A percentile compares a stretch with the other conserved stretches of the same genome.
phyloP scores from a whole-genome alignment of 2,113 vertebrate species.

The Todiramphus chloris region DNA sequence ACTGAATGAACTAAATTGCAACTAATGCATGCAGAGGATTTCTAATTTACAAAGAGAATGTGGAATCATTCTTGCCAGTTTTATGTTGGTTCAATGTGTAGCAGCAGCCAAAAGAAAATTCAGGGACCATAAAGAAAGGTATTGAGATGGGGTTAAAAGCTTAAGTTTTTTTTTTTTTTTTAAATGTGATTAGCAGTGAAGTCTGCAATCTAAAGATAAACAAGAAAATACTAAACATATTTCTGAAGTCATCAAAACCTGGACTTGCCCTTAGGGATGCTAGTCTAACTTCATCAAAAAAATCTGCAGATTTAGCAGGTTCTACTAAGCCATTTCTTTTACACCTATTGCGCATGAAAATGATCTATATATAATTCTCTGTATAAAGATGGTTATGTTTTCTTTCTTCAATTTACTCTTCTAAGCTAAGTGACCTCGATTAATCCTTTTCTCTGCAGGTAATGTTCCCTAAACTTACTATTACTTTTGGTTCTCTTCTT shows the following conservation, averaged over 20 bases:
- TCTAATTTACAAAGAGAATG: background rate
- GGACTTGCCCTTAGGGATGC: background rate
- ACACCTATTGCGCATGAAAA: background rate
- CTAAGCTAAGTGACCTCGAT: background rate
- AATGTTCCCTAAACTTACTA: background rate
- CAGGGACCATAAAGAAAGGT: background rate
- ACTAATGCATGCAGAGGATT: background rate
- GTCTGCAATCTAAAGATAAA: background rate
- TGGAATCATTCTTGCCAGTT: background rate
- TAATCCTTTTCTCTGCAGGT: background rate
- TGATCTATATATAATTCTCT: background rate
- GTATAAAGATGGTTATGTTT: background rate
- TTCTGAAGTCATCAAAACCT: background rate
- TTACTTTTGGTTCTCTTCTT: background rate
- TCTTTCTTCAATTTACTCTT: background rate
- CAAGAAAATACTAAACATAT: background rate
- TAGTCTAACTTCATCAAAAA: background rate
- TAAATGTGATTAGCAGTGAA: background rate
- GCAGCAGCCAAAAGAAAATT: background rate
- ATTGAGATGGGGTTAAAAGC: background rate
- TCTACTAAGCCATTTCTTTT: background rate
- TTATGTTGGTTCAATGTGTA: background rate
- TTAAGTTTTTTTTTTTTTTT: background rate
- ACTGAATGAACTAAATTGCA: background rate
- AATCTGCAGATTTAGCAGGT: background rate